These are phyloP conservation scores for Drosophila pegasa DNA, from an alignment of 2,888 invertebrate genomes.

Conservation along the genomic window DNA sequence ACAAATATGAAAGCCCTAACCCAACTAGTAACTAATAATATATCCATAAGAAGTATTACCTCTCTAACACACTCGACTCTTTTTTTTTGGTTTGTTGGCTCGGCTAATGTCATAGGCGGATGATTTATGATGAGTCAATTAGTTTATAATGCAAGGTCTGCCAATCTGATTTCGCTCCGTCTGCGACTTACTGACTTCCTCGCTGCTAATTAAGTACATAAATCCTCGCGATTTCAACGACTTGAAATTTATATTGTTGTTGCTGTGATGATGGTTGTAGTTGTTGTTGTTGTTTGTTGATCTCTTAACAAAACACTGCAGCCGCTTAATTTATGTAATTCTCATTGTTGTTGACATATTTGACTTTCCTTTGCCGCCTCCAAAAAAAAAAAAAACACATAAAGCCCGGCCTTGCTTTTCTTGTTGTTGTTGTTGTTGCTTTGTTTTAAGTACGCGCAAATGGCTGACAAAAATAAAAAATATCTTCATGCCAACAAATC, in stretches of 20 bases:
- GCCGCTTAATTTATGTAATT: conserved; percentile 82
- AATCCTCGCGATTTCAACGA: conserved; percentile 52
- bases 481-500: conserved; percentile 82
- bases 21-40: not conserved
- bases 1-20: not conserved
- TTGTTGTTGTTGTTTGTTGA: conserved; percentile 25
- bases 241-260: conserved; percentile 49
- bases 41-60: not conserved
- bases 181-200: conserved; percentile 27
- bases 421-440: conserved; percentile 24
- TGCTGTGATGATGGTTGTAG: conserved; percentile 9
- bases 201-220: conserved; percentile 58
- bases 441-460: conserved; percentile 61
- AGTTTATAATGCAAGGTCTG: conserved; percentile 18
- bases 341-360: conserved; percentile 62
- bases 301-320: conserved; percentile 61
- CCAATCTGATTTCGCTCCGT: conserved; percentile 10
- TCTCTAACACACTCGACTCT: not conserved
- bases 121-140: conserved; percentile 35
- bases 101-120: conserved; percentile 11
- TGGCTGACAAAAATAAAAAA: conserved; percentile 61
- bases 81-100: not conserved
- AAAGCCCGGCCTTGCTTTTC: conserved; percentile 25
- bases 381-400: conserved; percentile 23
- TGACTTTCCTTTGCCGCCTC: conserved; percentile 70